Percentiles rank a stretch among this genome's conserved stretches.
Evolutionary conservation across 2,888 invertebrate genomes (phyloP).

Genomic region (Sepioteuthis lessoniana): DNA sequence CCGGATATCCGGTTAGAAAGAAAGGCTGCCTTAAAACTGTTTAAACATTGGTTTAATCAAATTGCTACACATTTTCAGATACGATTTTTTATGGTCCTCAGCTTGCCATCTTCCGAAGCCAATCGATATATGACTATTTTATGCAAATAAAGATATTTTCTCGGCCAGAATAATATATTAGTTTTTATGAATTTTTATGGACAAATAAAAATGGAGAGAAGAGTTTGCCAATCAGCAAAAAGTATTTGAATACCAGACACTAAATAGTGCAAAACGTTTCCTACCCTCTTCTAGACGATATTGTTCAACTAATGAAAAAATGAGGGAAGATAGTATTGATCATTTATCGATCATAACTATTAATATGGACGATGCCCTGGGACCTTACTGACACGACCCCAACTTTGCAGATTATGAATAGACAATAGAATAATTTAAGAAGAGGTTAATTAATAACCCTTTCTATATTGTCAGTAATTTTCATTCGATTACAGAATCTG

Average conservation of each 20-base stretch:
- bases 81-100: neutral
- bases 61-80: neutral
- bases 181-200: conserved; percentile 3
- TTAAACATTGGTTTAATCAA: conserved; percentile 33
- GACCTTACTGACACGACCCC: too few relatives aligned
- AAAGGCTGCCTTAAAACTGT: neutral
- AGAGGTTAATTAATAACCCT: too few relatives aligned
- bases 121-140: neutral
- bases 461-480: too few relatives aligned
- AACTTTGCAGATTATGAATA: too few relatives aligned
- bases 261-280: neutral
- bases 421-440: too few relatives aligned
- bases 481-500: too few relatives aligned
- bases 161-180: neutral
- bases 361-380: too few relatives aligned
- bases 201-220: neutral
- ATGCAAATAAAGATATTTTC: conserved; percentile 33
- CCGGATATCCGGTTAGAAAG: neutral
- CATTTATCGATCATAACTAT: neutral
- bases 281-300: neutral
- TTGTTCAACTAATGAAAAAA: neutral
- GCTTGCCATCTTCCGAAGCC: neutral
- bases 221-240: neutral
- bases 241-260: neutral
- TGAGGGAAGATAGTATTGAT: neutral